These are phyloP conservation scores for Drepanosiphum platanoidis DNA, from an alignment of 2,888 invertebrate species.

Conservation along the genomic window DNA sequence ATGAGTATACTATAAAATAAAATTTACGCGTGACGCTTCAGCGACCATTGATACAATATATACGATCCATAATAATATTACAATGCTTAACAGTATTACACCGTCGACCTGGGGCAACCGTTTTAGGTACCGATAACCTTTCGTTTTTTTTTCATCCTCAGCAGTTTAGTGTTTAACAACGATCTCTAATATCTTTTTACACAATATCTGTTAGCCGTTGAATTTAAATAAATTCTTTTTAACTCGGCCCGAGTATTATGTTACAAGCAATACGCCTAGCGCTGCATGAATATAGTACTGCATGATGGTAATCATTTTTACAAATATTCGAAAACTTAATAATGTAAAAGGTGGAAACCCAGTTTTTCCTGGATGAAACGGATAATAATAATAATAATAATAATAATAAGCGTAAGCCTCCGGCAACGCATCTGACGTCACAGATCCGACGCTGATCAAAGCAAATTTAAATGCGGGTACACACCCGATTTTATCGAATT, in stretches of 20 bases:
- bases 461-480: neutral
- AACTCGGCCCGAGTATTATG: neutral
- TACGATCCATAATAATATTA: too few relatives aligned
- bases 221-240: neutral
- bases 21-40: neutral
- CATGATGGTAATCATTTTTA: neutral
- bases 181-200: neutral
- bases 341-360: neutral
- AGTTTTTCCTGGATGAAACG: neutral
- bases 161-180: neutral
- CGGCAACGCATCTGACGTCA: neutral
- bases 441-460: neutral
- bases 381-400: too few relatives aligned
- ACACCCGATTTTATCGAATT: neutral
- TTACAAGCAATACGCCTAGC: neutral
- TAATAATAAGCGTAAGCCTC: neutral
- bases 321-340: neutral
- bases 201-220: neutral
- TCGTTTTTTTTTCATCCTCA: neutral
- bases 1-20: neutral
- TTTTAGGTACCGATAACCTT: neutral
- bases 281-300: neutral
- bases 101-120: neutral
- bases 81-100: too few relatives aligned
- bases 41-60: neutral